Evolutionary conservation across 1,140 invertebrate species (phyloP).

Genomic region (Matsumurasca onukii): DNA sequence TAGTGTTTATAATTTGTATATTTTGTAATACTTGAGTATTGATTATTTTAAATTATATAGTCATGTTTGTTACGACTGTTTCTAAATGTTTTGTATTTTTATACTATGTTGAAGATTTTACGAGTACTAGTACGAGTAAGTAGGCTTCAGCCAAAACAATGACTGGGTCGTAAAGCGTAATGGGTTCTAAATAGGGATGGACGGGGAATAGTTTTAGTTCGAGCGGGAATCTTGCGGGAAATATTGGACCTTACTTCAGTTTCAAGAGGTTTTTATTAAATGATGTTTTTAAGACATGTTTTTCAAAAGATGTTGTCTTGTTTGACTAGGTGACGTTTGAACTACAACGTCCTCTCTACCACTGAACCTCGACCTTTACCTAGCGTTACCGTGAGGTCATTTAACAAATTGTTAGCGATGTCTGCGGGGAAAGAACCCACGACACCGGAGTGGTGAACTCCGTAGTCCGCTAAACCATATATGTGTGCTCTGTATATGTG

Average conservation of each 20-base stretch:
- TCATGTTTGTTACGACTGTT: background rate
- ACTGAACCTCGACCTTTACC: too few species aligned
- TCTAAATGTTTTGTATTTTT: conserved; percentile 22
- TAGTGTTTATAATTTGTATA: conserved; percentile 3
- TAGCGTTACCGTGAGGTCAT: too few species aligned
- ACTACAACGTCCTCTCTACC: too few species aligned
- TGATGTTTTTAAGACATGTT: too few species aligned
- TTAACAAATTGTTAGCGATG: too few species aligned
- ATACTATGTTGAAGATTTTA: conserved; percentile 14
- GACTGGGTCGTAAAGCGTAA: conserved; percentile 20
- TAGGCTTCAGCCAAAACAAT: background rate
- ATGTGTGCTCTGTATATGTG: too few species aligned
- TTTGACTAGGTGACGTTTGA: too few species aligned
- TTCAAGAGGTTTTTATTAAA: background rate
- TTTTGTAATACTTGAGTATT: conserved; percentile 1
- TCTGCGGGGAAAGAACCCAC: too few species aligned
- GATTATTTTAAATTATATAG: conserved; percentile 16
- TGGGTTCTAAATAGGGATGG: conserved; percentile 8
- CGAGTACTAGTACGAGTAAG: background rate
- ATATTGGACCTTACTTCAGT: background rate
- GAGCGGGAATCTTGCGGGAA: background rate
- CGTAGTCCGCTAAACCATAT: too few species aligned
- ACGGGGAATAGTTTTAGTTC: background rate
- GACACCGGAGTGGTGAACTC: too few species aligned
- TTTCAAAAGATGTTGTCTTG: too few species aligned